Conservation (phyloP, 2,113 vertebrate species). For the Menura novaehollandiae region DNA sequence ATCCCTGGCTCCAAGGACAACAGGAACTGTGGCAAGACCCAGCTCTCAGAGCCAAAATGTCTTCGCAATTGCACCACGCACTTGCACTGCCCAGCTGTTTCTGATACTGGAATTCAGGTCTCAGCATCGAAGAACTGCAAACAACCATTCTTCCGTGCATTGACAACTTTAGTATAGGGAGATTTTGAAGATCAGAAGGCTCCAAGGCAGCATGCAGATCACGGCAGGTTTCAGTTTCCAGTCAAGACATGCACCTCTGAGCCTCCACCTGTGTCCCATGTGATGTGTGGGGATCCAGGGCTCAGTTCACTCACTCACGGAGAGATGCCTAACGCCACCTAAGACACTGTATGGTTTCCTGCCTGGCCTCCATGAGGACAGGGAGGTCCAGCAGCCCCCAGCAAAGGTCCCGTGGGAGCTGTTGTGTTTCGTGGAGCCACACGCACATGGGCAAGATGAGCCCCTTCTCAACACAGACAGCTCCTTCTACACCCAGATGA, state of each 20-base stretch:
- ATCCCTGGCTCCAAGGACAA: neutral
- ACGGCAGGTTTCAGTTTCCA: neutral
- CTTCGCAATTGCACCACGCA: neutral
- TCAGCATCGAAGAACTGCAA: neutral
- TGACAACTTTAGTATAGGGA: neutral
- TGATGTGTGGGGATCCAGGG: neutral
- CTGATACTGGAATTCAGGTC: neutral
- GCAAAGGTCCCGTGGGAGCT: neutral
- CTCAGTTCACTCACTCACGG: neutral
- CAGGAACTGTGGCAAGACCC: neutral
- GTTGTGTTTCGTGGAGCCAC: accelerated
- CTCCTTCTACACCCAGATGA: neutral
- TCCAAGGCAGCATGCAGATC: neutral
- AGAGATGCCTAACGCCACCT: neutral
- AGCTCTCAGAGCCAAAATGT: neutral
- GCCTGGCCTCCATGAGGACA: neutral
- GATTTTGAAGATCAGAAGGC: neutral
- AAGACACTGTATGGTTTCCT: neutral
- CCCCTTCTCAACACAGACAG: neutral
- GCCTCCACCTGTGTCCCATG: neutral
- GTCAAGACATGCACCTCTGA: neutral
- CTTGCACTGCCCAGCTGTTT: neutral
- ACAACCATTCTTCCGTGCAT: neutral
- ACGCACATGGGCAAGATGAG: neutral
- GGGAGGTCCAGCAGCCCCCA: neutral